Evolutionary conservation across 2,888 invertebrate genomes (phyloP).

Genomic region (Girardia tigrina): DNA sequence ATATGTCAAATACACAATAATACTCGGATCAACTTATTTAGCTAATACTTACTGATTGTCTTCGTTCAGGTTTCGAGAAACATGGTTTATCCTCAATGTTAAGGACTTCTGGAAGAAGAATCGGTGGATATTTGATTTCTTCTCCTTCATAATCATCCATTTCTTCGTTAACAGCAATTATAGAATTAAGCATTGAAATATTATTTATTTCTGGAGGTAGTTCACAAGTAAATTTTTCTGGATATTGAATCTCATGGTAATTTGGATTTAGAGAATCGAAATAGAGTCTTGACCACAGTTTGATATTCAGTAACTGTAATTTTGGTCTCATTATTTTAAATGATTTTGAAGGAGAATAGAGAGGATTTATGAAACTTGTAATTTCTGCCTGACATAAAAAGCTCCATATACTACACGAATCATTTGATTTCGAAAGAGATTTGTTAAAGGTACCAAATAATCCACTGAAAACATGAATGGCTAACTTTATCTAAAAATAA

Average conservation of each 20-base stretch:
- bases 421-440: conserved; percentile 53
- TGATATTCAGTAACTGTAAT: background rate
- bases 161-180: background rate
- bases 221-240: background rate
- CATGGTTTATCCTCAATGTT: background rate
- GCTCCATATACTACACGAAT: conserved; percentile 70
- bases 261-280: background rate
- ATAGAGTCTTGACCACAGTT: background rate
- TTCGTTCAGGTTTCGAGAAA: no score
- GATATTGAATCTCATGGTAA: background rate
- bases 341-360: background rate
- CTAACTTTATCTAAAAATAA: conserved; percentile 68
- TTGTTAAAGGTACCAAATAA: conserved; percentile 91
- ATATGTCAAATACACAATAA: no score
- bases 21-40: no score
- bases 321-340: background rate
- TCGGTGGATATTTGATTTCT: background rate
- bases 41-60: no score
- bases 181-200: background rate
- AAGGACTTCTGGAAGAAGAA: background rate
- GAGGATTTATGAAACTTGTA: background rate
- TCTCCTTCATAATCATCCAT: conserved; percentile 7
- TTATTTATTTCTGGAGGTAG: background rate
- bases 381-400: conserved; percentile 11
- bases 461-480: conserved; percentile 84